Evolutionary conservation across 2,888 invertebrate species (phyloP).

Genomic region (Acanthococcus lagerstroemiae): DNA sequence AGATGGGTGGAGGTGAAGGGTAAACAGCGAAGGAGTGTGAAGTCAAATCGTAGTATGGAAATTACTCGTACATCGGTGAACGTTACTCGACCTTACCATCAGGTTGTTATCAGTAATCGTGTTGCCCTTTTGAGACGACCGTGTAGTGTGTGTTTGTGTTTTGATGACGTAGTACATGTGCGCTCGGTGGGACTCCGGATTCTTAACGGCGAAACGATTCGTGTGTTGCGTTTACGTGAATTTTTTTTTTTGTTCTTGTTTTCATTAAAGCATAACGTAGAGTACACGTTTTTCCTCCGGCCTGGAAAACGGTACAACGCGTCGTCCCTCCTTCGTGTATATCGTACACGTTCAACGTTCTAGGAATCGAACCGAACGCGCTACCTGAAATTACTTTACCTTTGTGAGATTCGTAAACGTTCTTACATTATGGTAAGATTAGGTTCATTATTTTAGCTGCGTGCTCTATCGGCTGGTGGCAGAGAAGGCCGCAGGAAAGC

Average conservation of each 20-base stretch:
- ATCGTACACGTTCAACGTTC: constrained; percentile 8
- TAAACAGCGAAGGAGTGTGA: too few species aligned
- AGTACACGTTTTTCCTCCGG: constrained; percentile 4
- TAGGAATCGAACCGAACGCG: constrained; percentile 20
- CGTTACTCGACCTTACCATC: not conserved
- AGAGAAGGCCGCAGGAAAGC: not conserved
- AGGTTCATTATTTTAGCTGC: constrained; percentile 11
- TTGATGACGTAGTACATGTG: not conserved
- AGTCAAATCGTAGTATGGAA: not conserved
- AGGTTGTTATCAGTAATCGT: not conserved
- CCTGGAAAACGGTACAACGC: not conserved
- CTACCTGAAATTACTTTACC: constrained; percentile 20
- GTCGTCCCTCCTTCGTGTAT: constrained; percentile 4
- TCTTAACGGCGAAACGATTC: not conserved
- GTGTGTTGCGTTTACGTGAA: not conserved
- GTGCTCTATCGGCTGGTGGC: not conserved
- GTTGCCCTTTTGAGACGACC: not conserved
- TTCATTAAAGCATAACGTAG: constrained; percentile 10
- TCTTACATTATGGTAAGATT: constrained; percentile 14
- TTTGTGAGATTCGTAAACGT: constrained; percentile 17
- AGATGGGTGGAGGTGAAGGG: not conserved
- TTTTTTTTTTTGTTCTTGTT: not conserved
- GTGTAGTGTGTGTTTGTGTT: not conserved
- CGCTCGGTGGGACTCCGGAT: not conserved
- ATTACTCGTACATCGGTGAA: not conserved